Base-by-base conservation (phyloP, 2,113 vertebrate genomes). In the Muntiacus muntjak region DNA sequence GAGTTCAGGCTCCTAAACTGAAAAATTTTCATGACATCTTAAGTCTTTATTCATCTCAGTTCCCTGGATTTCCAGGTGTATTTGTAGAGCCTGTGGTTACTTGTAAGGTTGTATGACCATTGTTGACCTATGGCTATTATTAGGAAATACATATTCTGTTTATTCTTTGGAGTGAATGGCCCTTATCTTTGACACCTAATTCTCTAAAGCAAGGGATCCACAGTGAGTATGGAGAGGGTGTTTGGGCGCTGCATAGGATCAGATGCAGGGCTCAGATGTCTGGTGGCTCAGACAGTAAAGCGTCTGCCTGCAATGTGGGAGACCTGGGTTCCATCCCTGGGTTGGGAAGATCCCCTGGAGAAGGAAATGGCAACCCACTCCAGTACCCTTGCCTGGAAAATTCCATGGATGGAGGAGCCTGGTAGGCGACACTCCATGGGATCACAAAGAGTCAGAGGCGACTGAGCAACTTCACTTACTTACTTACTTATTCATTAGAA, bases 41-140 rank as follows among this genome's bases (percentile, higher is more conserved):
- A 92, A 95, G 25, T 82, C n/a, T 33, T 94, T 43, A 54, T 88
- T 86, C 17, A 74, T 94, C 52, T 91, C 52, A 81, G 28, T n/a
- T 83, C 11, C 86, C 36, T 45, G 76, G 7, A 10, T 92, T 95
- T 89, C 40, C 57, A 81, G 50, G 21, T 30, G 47, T 2, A 30
- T 43, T 45, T 52, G 57, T 26, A 43, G n/a, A 47, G 45, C 14
- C 21, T 87, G 7, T 81, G 45, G 23, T 17, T 82, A 67, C 12
- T 67, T 86, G 3, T 60, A 57, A 60, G 50, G 28, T 87, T 87
- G 43, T 30, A 17, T 33, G n/a, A 54, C 50, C 3, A 40, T 89
- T 96, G 88, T 89, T 54, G 36, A 79, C 13, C 25, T 47, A 62
- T 81, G 89, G 15, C 2, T 91, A 25, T 88, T 60, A 52, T 76